These are phyloP conservation scores for Holcopasites calliopsidis DNA, from an alignment of 1,140 invertebrate genomes.

Conservation along the genomic window DNA sequence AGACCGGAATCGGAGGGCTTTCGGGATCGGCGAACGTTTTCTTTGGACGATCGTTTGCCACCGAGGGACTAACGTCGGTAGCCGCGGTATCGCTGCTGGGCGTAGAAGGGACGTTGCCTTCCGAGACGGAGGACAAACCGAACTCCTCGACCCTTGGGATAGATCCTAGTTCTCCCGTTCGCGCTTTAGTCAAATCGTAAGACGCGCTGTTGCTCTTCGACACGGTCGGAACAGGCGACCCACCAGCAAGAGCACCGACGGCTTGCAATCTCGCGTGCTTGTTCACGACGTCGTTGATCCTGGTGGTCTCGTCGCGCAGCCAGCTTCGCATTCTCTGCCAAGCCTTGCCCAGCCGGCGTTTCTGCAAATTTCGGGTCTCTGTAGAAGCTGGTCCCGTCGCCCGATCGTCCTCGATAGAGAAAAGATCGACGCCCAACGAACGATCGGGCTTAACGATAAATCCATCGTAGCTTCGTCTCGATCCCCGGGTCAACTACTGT, in stretches of 20 bases:
- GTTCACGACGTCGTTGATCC: constrained; percentile 78
- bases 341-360: constrained; percentile 78
- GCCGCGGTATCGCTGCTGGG: too few species aligned
- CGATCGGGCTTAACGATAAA: not conserved
- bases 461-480: not conserved
- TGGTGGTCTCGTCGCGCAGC: constrained; percentile 79
- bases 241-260: constrained; percentile 67
- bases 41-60: too few species aligned
- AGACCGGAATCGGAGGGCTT: constrained; percentile 62
- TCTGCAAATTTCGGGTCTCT: constrained; percentile 69
- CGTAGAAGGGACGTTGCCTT: too few species aligned
- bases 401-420: too few species aligned
- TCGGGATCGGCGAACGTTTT: constrained; percentile 57
- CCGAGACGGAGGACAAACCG: constrained; percentile 62
- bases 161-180: constrained; percentile 53
- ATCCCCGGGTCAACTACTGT: not conserved
- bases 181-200: constrained; percentile 71
- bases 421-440: not conserved
- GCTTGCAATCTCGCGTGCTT: constrained; percentile 78
- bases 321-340: constrained; percentile 80
- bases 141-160: constrained; percentile 70
- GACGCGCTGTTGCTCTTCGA: constrained; percentile 55
- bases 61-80: too few species aligned
- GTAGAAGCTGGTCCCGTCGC: not conserved
- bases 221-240: not conserved